Evolutionary conservation across 2,797 vertebrate species (phyloP).

Genomic region (Fistularia tabacaria): DNA sequence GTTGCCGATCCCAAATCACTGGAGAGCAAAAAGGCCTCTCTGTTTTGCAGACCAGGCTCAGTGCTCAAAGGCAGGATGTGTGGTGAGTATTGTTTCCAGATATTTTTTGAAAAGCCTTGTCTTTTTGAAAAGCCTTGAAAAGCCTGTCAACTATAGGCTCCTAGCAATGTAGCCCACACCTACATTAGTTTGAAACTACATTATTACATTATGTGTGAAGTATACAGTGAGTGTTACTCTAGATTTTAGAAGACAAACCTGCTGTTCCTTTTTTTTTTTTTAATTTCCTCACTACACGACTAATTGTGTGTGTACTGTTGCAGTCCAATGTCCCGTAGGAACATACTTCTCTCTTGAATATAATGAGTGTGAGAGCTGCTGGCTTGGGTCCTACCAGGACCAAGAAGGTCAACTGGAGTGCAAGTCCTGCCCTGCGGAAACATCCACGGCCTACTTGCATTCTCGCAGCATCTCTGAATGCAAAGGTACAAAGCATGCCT

Average conservation of each 20-base stretch:
- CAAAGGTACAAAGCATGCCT: conserved; percentile 77
- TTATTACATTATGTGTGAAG: too few species aligned
- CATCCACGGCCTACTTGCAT: conserved; percentile 89
- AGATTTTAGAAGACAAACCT: conserved; percentile 28
- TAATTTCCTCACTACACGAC: background rate
- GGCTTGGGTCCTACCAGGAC: conserved; percentile 90
- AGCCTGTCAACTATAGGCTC: too few species aligned
- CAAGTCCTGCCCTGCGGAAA: conserved; percentile 85
- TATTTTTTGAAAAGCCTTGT: too few species aligned
- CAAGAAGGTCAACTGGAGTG: conserved; percentile 93
- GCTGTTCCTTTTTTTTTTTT: background rate
- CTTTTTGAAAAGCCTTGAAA: too few species aligned
- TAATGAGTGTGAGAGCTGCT: conserved; percentile 90
- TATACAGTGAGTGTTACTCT: too few species aligned
- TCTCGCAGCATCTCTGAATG: conserved; percentile 87
- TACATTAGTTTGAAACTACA: too few species aligned
- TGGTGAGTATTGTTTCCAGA: conserved; percentile 63
- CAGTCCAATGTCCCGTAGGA: conserved; percentile 94
- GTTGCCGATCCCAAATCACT: conserved; percentile 90
- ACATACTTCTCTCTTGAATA: conserved; percentile 91
- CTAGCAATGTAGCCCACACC: too few species aligned
- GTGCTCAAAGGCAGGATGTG: conserved; percentile 93
- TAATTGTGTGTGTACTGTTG: conserved; percentile 18
- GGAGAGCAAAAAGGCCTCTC: conserved; percentile 84
- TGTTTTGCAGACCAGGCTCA: conserved; percentile 92